Evolutionary conservation across 2,113 vertebrate genomes (phyloP).

Genomic region (Larimichthys polyactis): DNA sequence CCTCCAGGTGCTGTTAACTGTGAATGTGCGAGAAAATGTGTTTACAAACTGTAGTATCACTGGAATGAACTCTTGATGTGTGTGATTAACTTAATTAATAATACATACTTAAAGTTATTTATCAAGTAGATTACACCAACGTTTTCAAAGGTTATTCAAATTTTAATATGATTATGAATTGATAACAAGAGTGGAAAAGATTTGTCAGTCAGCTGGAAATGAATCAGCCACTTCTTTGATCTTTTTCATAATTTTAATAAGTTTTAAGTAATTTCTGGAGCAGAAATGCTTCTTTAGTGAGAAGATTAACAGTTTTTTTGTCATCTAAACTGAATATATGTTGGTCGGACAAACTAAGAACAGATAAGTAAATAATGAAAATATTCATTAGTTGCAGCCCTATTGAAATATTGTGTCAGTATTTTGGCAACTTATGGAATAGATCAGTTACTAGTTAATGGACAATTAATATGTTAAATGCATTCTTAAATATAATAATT

Average conservation of each 20-base stretch:
- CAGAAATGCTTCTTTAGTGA: neutral
- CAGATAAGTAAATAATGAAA: neutral
- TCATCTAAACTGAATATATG: neutral
- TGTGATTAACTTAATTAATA: neutral
- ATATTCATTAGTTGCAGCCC: neutral
- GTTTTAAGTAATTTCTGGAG: neutral
- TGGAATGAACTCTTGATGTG: neutral
- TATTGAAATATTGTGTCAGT: neutral
- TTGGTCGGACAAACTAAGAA: neutral
- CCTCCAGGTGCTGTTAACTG: constrained; percentile 1
- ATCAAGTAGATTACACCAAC: neutral
- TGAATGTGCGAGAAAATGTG: neutral
- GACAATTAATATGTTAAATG: neutral
- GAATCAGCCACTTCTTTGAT: neutral
- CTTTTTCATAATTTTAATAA: too few relatives aligned
- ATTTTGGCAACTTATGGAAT: too few relatives aligned
- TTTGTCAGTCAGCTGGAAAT: neutral
- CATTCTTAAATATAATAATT: too few relatives aligned
- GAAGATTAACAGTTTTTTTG: neutral
- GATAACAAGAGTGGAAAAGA: neutral
- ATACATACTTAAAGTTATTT: neutral
- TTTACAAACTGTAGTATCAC: neutral
- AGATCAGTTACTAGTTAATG: too few relatives aligned
- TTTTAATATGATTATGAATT: neutral
- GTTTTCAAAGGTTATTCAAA: neutral